A percentile compares a stretch with the other conserved stretches of the same genome.
These are phyloP conservation scores for Peribatodes rhomboidaria DNA, from an alignment of 2,888 invertebrate species.

Conservation along the genomic window DNA sequence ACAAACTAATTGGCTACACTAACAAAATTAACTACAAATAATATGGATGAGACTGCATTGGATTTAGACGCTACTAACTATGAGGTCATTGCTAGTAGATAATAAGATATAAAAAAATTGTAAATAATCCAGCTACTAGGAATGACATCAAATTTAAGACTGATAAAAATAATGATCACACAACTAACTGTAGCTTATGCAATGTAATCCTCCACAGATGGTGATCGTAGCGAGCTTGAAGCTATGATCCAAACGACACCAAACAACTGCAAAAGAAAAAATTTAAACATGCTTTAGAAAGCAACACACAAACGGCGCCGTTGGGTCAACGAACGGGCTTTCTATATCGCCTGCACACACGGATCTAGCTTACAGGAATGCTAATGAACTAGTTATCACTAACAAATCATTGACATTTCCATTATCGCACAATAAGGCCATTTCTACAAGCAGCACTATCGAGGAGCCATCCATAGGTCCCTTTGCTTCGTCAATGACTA, in stretches of 20 bases:
- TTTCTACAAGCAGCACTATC: conserved; percentile 76
- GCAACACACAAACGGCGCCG: conserved; percentile 72
- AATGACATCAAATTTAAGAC: conserved; percentile 34
- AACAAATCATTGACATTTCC: conserved; percentile 69
- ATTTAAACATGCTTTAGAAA: conserved; percentile 87
- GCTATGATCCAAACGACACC: conserved; percentile 87
- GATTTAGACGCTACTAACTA: conserved; percentile 46
- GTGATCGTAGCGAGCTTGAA: conserved; percentile 87
- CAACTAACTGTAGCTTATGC: conserved; percentile 81
- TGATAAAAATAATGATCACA: conserved; percentile 61
- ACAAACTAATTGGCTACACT: conserved; percentile 52
- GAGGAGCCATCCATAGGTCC: conserved; percentile 76
- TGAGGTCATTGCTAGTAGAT: conserved; percentile 53
- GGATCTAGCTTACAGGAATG: conserved; percentile 83
- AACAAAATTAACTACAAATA: conserved; percentile 50
- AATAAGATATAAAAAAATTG: conserved; percentile 14
- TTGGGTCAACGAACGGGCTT: conserved; percentile 80
- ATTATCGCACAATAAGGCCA: conserved; percentile 74
- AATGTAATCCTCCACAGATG: conserved; percentile 87
- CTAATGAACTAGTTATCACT: conserved; percentile 72
- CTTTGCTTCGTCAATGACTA: conserved; percentile 70
- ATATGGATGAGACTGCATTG: conserved; percentile 47
- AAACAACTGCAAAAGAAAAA: conserved; percentile 88
- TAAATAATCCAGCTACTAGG: conserved; percentile 25
- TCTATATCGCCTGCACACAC: conserved; percentile 83